These are phyloP conservation scores for Calliopsis andreniformis DNA, from an alignment of 1,140 invertebrate species.

Conservation along the genomic window DNA sequence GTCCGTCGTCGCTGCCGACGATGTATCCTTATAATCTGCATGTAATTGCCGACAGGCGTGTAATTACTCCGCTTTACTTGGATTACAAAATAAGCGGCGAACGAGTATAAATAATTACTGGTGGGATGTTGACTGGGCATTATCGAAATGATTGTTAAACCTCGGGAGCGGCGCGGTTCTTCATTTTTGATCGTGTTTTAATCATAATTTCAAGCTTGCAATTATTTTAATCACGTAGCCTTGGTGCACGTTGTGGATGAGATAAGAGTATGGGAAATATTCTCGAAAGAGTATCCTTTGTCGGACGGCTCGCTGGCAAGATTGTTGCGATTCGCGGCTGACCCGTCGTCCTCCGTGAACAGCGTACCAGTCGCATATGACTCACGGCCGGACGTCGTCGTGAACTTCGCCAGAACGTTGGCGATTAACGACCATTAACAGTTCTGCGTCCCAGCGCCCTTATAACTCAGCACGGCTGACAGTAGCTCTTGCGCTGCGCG, in stretches of 20 bases:
- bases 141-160: constrained; percentile 37
- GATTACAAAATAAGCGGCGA: constrained; percentile 37
- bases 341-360: too few relatives aligned
- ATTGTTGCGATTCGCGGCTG: not conserved
- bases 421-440: constrained; percentile 57
- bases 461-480: constrained; percentile 59
- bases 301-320: not conserved
- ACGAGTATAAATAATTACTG: constrained; percentile 30
- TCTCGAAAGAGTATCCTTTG: not conserved
- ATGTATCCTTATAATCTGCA: constrained; percentile 36
- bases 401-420: constrained; percentile 26
- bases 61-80: constrained; percentile 33
- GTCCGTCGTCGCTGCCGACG: constrained; percentile 1
- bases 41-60: constrained; percentile 42
- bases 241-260: not conserved
- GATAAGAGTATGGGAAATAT: not conserved
- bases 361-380: not conserved
- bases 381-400: constrained; percentile 16
- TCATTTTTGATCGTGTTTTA: not conserved
- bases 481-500: constrained; percentile 52
- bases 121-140: constrained; percentile 36
- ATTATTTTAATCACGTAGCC: constrained; percentile 35
- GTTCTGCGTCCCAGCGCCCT: constrained; percentile 42
- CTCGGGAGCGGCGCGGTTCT: not conserved
- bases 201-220: not conserved